phyloP scores from a whole-genome alignment of 2,888 invertebrate genomes.

The Ferrisia virgata region DNA sequence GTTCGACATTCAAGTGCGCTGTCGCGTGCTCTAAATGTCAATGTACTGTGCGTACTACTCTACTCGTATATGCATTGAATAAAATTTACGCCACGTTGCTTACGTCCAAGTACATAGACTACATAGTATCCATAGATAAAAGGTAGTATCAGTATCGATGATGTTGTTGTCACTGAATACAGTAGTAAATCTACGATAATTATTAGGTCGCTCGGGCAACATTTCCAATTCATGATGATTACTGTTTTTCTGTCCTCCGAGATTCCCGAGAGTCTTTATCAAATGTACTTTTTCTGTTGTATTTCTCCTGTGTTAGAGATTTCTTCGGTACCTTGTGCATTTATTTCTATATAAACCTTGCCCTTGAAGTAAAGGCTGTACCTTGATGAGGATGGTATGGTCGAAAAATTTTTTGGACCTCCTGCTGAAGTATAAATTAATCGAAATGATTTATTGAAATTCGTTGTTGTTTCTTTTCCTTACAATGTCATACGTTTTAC shows the following conservation, averaged over 20 bases:
- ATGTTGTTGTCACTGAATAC: no score
- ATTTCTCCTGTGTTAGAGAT: not conserved
- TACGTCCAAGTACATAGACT: no score
- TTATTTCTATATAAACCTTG: not conserved
- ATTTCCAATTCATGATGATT: no score
- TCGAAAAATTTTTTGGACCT: not conserved
- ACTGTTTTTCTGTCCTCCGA: no score
- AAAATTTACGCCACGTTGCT: no score
- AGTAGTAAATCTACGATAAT: no score
- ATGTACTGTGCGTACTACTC: not conserved
- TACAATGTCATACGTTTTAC: not conserved
- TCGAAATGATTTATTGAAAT: not conserved
- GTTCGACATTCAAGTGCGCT: conserved; percentile 14
- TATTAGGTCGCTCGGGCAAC: no score
- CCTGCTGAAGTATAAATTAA: not conserved
- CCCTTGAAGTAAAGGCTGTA: not conserved
- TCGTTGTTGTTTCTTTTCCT: not conserved
- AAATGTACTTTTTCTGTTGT: not conserved
- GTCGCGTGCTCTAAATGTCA: conserved; percentile 14
- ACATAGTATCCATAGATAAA: no score
- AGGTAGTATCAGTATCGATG: no score
- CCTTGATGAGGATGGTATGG: not conserved
- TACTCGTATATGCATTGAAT: not conserved
- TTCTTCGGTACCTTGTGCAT: not conserved
- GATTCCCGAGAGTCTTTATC: no score